Conservation (phyloP, 2,113 vertebrate species). For the Tachycineta bicolor region DNA sequence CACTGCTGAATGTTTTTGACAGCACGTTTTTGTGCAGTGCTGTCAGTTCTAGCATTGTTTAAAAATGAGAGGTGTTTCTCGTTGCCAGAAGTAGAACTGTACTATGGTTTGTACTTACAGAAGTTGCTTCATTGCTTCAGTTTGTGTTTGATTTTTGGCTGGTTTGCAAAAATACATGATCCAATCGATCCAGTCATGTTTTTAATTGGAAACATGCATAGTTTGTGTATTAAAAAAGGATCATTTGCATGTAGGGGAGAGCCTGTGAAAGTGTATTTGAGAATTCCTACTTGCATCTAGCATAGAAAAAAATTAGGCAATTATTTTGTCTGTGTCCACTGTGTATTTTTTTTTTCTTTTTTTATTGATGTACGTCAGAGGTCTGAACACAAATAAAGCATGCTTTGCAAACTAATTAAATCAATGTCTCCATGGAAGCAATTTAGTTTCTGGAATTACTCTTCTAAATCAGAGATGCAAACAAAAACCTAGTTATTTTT, state of each 20-base stretch:
- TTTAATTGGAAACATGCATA: constrained; percentile 45
- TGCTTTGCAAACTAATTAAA: constrained; percentile 56
- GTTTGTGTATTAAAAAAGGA: neutral
- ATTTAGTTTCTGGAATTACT: constrained; percentile 65
- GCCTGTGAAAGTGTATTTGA: neutral
- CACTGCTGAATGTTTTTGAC: neutral
- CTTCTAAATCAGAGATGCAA: constrained; percentile 62
- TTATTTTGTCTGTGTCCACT: neutral
- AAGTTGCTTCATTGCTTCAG: constrained; percentile 47
- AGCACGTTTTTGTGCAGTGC: neutral
- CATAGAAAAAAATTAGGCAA: neutral
- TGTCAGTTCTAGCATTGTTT: neutral
- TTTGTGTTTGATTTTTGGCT: constrained; percentile 55
- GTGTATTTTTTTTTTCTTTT: neutral
- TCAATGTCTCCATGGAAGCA: constrained; percentile 46
- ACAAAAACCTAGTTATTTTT: constrained; percentile 65
- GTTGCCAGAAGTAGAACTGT: neutral
- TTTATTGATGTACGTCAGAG: constrained; percentile 19
- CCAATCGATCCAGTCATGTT: neutral
- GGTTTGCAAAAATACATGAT: constrained; percentile 30
- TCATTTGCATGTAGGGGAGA: neutral
- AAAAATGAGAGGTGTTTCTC: neutral
- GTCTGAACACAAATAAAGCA: neutral
- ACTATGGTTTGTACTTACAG: constrained; percentile 28
- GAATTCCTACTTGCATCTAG: neutral